Percentiles rank a stretch among this genome's conserved stretches.
These are phyloP conservation scores for Diarsia brunnea DNA, from an alignment of 2,888 invertebrate genomes.

Conservation along the genomic window DNA sequence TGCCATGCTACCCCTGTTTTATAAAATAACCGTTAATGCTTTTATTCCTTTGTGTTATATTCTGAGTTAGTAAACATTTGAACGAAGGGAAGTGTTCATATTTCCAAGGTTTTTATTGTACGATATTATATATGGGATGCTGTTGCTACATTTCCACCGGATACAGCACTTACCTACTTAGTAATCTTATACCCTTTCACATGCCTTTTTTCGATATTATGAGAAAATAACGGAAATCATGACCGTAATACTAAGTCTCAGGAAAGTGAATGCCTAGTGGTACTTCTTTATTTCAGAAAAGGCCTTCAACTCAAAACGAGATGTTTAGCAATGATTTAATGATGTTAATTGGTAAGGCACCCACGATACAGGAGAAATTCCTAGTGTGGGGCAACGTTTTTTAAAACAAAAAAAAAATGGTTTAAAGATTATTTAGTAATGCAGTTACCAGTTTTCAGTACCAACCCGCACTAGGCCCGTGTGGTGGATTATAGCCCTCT, in stretches of 20 bases:
- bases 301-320: background rate
- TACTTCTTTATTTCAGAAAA: background rate
- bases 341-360: no score
- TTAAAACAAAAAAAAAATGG: no score
- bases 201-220: background rate
- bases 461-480: no score
- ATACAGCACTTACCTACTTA: conserved; percentile 14
- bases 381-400: no score
- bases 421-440: background rate
- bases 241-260: conserved; percentile 20
- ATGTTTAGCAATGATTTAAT: background rate
- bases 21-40: background rate
- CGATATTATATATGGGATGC: background rate
- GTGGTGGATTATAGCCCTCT: no score
- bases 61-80: background rate
- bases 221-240: conserved; percentile 2
- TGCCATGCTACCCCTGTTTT: conserved; percentile 16
- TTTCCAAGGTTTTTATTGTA: background rate
- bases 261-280: background rate
- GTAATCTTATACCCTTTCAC: conserved; percentile 30
- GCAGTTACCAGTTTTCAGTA: no score
- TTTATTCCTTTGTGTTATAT: background rate
- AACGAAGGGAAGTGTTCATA: background rate
- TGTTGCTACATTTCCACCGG: background rate
- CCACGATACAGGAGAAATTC: no score